phyloP scores from a whole-genome alignment of 2,113 vertebrate genomes.

The Gorilla gorilla region DNA sequence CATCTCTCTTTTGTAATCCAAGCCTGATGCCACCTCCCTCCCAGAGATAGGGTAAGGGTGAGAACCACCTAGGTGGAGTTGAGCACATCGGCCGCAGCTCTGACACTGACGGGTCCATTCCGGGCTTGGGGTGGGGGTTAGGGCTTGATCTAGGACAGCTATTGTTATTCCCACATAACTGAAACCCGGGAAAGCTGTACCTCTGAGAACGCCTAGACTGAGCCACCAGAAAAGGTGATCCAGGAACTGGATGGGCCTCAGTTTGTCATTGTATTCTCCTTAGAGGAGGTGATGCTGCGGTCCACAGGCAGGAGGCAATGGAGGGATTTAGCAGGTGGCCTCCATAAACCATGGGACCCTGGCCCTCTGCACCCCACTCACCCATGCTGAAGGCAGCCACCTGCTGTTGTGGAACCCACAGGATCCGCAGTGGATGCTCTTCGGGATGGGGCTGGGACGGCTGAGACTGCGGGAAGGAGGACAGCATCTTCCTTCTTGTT shows the following conservation, averaged over 20 bases:
- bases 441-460: not conserved
- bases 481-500: not conserved
- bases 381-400: not conserved
- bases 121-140: not conserved
- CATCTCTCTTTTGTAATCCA: not conserved
- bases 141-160: not conserved
- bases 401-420: accelerated
- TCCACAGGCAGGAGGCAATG: not conserved
- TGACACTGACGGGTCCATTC: not conserved
- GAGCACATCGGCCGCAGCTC: not conserved
- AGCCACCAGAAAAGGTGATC: not conserved
- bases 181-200: not conserved
- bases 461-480: not conserved
- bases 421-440: accelerated
- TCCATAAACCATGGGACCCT: not conserved
- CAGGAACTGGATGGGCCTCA: not conserved
- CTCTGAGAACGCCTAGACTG: not conserved
- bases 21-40: not conserved
- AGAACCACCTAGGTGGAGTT: not conserved
- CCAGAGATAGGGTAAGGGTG: not conserved
- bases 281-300: not conserved
- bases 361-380: too few relatives aligned
- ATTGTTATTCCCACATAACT: not conserved
- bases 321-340: not conserved
- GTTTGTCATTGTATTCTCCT: not conserved